Evolutionary conservation across 2,797 vertebrate species (phyloP).

Genomic region (Eremophila alpestris): DNA sequence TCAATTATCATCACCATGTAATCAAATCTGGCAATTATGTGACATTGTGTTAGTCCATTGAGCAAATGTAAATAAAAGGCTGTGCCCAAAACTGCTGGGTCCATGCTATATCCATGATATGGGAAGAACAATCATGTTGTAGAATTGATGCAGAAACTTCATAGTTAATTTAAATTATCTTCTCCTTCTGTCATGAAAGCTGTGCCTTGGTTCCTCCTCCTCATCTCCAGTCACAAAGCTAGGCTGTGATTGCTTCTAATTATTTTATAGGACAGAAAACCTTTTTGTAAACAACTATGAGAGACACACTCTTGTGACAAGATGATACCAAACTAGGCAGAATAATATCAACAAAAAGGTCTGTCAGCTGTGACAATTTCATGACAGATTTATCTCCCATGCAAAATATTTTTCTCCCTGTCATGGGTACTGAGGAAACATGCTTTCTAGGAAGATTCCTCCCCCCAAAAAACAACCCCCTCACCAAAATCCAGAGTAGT

Average conservation of each 20-base stretch:
- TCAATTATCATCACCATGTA: background rate
- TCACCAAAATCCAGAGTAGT: background rate
- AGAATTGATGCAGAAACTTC: background rate
- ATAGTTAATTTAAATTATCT: background rate
- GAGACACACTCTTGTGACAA: background rate
- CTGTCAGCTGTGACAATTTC: background rate
- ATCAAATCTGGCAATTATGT: background rate
- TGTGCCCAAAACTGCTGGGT: background rate
- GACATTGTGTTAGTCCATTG: background rate
- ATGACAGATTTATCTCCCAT: background rate
- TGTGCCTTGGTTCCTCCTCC: background rate
- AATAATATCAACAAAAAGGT: background rate
- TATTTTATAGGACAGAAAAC: background rate
- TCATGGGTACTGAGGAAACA: background rate
- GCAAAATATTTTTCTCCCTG: background rate
- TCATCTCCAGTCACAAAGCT: background rate
- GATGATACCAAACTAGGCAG: background rate
- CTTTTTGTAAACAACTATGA: background rate
- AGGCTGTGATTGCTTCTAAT: background rate
- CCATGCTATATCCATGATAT: background rate
- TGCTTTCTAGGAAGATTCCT: background rate
- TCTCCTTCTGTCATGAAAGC: background rate
- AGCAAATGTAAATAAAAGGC: background rate
- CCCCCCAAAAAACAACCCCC: fast-evolving
- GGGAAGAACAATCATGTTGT: background rate